Base-by-base conservation (phyloP, 2,888 invertebrate species). In the Xylota sylvarum region DNA sequence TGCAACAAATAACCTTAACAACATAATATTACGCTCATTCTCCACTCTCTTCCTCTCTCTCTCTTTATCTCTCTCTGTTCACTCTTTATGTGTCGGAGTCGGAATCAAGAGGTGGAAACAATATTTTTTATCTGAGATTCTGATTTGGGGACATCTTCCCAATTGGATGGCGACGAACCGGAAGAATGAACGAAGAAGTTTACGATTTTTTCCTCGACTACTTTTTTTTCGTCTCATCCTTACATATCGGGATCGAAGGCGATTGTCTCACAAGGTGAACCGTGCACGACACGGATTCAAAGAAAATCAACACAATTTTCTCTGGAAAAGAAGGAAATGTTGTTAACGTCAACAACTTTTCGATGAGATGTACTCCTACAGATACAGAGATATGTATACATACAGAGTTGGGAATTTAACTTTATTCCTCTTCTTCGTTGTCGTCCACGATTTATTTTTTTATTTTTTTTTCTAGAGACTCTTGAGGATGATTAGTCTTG, bases 1-100 rank as follows among this genome's bases (percentile, higher is more conserved):
- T 72, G 70, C 62, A 79, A 72, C 64, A 72, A 79, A 79, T 72
- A 79, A 72, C 46, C 62, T 70, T 70, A 70, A 70, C 78, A 69
- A 70, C 62, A 78, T 52, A 78, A 79, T 78, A 62, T 35, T 23
- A 23, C 23, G 3, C 3, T 46, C 46, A 17, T 9, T 52, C 19
- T 0, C 35, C 52, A 40, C 35, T 35, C 32, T 4, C 30, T 12
- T 14, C 5, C 23, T 23, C 23, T 23, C 2, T 46, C 35, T 17
- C 7, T 23, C 23, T 23, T 3, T 23, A 1, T 23, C 23, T 23
- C 27, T 46, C 43, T 14, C 10, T 14, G 14, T 14, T 23, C n/a
- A n/a, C n/a, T 40, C 5, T 50, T 10, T 14, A 7, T 52, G 40
- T 55, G 30, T 23, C 12, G 55, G 4, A 6, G 12, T 55, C 40